These are phyloP conservation scores for Dendrolimus punctatus DNA, from an alignment of 1,140 invertebrate genomes.

Conservation along the genomic window DNA sequence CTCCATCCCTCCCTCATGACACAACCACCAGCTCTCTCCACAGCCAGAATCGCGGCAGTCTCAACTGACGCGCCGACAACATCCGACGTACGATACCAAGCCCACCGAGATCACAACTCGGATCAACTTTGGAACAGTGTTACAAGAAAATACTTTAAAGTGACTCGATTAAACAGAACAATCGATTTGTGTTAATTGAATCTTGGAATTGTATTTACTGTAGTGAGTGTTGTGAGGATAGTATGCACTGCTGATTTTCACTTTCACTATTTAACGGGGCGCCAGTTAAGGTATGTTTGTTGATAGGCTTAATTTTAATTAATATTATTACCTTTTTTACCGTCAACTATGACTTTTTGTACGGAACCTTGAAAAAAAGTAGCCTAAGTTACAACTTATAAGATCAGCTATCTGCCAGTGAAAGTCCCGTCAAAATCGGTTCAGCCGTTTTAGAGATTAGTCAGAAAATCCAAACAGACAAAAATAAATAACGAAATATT, in stretches of 20 bases:
- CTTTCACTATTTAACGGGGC: slow-evolving; percentile 53
- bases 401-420: no score
- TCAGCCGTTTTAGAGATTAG: no score
- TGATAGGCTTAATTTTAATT: no score
- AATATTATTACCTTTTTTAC: no score
- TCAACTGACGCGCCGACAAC: slow-evolving; percentile 36
- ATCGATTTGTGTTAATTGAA: slow-evolving; percentile 13
- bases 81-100: slow-evolving; percentile 16
- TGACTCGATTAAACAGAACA: slow-evolving; percentile 11
- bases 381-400: no score
- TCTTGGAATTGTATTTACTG: not conserved
- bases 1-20: slow-evolving; percentile 21
- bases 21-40: slow-evolving; percentile 20
- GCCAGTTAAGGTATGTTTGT: no score
- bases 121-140: not conserved
- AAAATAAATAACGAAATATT: no score
- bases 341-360: no score
- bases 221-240: slow-evolving; percentile 20
- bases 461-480: no score
- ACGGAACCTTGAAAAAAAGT: no score
- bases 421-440: no score
- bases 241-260: slow-evolving; percentile 37
- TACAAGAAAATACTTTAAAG: slow-evolving; percentile 12
- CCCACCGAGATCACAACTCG: slow-evolving; percentile 7
- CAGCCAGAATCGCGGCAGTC: slow-evolving; percentile 29